Base-by-base conservation (phyloP, 2,113 vertebrate genomes). In the Lycaon pictus region DNA sequence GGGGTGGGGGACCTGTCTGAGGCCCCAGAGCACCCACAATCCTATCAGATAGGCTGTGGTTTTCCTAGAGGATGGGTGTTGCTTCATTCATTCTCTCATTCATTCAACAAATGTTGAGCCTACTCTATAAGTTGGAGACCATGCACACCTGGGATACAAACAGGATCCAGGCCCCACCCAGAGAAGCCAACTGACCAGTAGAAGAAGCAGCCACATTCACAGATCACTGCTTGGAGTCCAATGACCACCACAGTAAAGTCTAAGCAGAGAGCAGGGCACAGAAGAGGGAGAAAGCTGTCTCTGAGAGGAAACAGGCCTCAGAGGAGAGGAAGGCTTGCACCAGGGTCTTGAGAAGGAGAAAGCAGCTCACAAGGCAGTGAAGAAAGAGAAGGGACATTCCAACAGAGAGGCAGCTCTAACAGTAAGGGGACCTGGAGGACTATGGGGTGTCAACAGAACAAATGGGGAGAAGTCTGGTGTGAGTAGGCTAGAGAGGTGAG, bases 1-100 rank as follows among this genome's bases (percentile, higher is more conserved):
- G 67, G 43, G 1, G 2, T 1, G 4, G 12, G 6, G 29, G 2
- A 3, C 5, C 3, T n/a, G 48, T 37, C 9, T 23, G 15, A 84
- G 29, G 7, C 19, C 65, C 2, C 51, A 56, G 17, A 80, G 13
- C 11, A 83, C 13, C 7, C 56, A 55, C 22, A 55, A 8, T 60
- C 80, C 77, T 88, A 43, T 51, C 62, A 74, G 7, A 90, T 8
- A 27, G 22, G 10, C 23, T 91, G 58, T 13, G 65, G 60, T 72
- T 95, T 76, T 69, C 90, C 74, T 29, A 76, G 79, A 93, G 56
- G 27, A 71, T 29, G 12, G 25, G 23, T 76, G 20, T 72, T 67
- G 25, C 11, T 43, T 77, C 67, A 79, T 79, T 80, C 35, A 27
- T 51, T 65, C 56, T 62, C 67, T 92, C 63, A 77, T 32, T 83